These are phyloP conservation scores for Drosophila bunnanda DNA, from an alignment of 2,888 invertebrate genomes.

Conservation along the genomic window DNA sequence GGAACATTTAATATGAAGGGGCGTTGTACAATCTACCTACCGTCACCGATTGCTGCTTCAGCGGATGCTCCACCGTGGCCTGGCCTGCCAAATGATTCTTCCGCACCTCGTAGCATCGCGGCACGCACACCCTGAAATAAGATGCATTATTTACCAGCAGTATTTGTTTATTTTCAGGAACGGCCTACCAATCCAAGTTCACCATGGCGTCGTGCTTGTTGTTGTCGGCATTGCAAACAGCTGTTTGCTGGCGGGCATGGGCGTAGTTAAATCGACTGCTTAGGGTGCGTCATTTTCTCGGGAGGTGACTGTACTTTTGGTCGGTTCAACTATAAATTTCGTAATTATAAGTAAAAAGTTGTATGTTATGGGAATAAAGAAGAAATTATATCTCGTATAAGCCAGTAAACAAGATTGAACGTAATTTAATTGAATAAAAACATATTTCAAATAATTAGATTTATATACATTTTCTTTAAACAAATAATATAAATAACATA, in stretches of 20 bases:
- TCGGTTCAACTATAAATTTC: not conserved
- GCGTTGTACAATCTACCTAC: conserved; percentile 62
- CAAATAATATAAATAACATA: not conserved
- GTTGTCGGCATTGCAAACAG: conserved; percentile 41
- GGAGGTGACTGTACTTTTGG: conserved; percentile 6
- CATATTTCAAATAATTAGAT: too few relatives aligned
- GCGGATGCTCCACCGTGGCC: conserved; percentile 86
- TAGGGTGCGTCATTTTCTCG: not conserved
- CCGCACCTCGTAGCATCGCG: conserved; percentile 73
- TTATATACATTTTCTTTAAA: not conserved
- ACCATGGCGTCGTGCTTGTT: conserved; percentile 57
- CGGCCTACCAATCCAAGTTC: conserved; percentile 65
- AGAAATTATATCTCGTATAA: too few relatives aligned
- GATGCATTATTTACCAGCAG: conserved; percentile 28
- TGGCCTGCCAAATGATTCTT: conserved; percentile 75
- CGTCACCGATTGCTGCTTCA: conserved; percentile 86
- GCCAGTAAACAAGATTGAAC: not conserved
- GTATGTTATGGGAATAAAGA: too few relatives aligned
- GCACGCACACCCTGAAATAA: conserved; percentile 78
- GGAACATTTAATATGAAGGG: not conserved
- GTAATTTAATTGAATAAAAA: too few relatives aligned
- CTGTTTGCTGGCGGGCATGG: conserved; percentile 16
- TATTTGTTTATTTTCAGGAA: conserved; percentile 47
- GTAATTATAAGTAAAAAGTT: not conserved
- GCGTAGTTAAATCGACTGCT: conserved; percentile 14